Conservation (phyloP, 2,888 invertebrate genomes). For the Disparrhopalites patrizii region DNA sequence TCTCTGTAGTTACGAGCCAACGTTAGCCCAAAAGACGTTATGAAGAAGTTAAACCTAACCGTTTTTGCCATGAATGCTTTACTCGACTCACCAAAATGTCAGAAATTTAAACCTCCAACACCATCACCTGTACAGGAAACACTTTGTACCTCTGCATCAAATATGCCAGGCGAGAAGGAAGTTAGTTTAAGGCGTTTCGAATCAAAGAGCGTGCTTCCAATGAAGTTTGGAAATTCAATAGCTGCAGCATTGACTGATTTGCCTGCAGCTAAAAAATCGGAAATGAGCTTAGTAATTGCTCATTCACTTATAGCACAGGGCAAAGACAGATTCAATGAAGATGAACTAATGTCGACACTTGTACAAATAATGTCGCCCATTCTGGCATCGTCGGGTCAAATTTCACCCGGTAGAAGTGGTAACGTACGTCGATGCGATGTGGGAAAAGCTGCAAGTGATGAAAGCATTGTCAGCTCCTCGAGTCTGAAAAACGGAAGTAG, state of each 20-base stretch:
- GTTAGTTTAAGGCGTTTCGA: not conserved
- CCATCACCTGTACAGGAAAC: not conserved
- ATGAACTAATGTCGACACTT: slow-evolving; percentile 30
- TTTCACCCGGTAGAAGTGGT: no score
- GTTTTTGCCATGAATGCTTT: slow-evolving; percentile 38
- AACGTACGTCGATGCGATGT: not conserved
- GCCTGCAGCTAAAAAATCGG: slow-evolving; percentile 20
- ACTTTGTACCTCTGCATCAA: not conserved
- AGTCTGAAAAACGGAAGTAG: no score
- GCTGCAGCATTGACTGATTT: slow-evolving; percentile 21
- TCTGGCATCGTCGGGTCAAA: not conserved
- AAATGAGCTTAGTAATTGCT: slow-evolving; percentile 30
- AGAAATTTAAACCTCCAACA: slow-evolving; percentile 30
- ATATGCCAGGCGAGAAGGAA: not conserved
- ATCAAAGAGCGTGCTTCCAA: not conserved
- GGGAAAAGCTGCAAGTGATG: not conserved
- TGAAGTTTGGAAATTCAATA: slow-evolving; percentile 4
- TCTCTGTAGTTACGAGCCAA: slow-evolving; percentile 39
- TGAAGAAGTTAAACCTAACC: slow-evolving; percentile 38
- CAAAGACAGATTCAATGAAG: slow-evolving; percentile 28
- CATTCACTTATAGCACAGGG: slow-evolving; percentile 31
- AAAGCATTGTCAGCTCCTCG: not conserved
- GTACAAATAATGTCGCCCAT: slow-evolving; percentile 30
- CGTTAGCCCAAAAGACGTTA: slow-evolving; percentile 30
- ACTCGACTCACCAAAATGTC: slow-evolving; percentile 41